phyloP scores from a whole-genome alignment of 1,140 invertebrate species.

The Leucophenga varia region DNA sequence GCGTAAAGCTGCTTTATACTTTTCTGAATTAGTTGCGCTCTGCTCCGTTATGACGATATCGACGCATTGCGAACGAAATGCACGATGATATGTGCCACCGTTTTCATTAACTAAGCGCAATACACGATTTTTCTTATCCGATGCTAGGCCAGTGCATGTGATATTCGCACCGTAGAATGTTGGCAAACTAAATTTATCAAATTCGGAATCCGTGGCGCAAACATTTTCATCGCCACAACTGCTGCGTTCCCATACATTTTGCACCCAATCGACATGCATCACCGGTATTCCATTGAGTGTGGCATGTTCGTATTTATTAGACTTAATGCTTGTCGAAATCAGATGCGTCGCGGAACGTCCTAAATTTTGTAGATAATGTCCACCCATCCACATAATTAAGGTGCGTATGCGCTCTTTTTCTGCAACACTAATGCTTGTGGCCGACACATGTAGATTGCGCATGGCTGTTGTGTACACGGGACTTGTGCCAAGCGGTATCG shows the following conservation, averaged over 20 bases:
- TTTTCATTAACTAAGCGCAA: conserved; percentile 71
- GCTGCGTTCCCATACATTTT: conserved; percentile 75
- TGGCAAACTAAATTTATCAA: conserved; percentile 71
- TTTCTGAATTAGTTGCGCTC: conserved; percentile 70
- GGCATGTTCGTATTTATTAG: conserved; percentile 78
- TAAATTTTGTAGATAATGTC: conserved; percentile 70
- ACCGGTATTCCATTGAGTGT: conserved; percentile 69
- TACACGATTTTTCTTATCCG: conserved; percentile 66
- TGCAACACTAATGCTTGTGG: conserved; percentile 67
- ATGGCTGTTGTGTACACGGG: conserved; percentile 83
- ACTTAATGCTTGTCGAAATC: conserved; percentile 71
- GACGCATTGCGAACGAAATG: conserved; percentile 57
- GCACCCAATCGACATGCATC: conserved; percentile 78
- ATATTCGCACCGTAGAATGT: conserved; percentile 77
- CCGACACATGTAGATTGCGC: conserved; percentile 72
- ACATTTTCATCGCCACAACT: conserved; percentile 58
- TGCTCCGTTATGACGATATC: conserved; percentile 54
- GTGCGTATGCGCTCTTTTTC: conserved; percentile 68
- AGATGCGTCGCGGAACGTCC: conserved; percentile 78
- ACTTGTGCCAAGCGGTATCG: conserved; percentile 72
- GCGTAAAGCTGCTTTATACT: conserved; percentile 75
- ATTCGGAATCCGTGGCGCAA: conserved; percentile 64
- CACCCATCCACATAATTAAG: conserved; percentile 81
- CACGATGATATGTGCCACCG: conserved; percentile 65
- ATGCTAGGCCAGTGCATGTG: conserved; percentile 74